A percentile compares a stretch with the other conserved stretches of the same genome.
Evolutionary conservation across 2,888 invertebrate genomes (phyloP).

Genomic region (Platycnemis pennipes): DNA sequence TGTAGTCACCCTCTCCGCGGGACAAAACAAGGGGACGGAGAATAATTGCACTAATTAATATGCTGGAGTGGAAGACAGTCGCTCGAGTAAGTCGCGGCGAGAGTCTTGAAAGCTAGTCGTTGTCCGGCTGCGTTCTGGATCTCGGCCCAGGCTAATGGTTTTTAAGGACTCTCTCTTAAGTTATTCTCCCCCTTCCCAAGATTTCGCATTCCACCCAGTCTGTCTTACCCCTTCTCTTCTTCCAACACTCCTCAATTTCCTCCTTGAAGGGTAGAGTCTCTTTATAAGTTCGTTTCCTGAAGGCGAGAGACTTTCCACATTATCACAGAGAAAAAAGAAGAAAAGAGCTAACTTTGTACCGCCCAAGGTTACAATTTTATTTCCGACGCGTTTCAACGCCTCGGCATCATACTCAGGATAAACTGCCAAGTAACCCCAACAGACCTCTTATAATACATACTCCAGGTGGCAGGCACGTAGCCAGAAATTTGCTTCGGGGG

Average conservation of each 20-base stretch:
- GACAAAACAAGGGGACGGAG: constrained; percentile 60
- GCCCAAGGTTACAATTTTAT: no score
- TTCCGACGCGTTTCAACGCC: no score
- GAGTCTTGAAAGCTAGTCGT: neutral
- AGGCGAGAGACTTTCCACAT: no score
- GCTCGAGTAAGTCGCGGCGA: neutral
- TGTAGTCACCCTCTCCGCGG: no score
- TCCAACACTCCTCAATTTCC: neutral
- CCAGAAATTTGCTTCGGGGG: no score
- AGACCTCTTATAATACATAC: no score
- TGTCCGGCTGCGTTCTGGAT: neutral
- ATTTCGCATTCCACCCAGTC: neutral
- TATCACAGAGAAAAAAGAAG: no score
- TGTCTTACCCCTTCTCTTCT: neutral
- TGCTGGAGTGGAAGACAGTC: constrained; percentile 45
- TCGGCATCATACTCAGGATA: no score
- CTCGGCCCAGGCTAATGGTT: neutral
- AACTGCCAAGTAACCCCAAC: no score
- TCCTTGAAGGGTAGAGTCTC: neutral
- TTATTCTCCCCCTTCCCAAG: neutral
- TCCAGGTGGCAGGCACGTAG: no score
- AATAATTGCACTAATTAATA: constrained; percentile 64
- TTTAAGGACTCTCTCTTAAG: neutral
- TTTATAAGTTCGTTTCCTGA: no score
- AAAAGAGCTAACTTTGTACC: no score